Conservation (phyloP, 2,888 invertebrate genomes). For the Andrena camellia region DNA sequence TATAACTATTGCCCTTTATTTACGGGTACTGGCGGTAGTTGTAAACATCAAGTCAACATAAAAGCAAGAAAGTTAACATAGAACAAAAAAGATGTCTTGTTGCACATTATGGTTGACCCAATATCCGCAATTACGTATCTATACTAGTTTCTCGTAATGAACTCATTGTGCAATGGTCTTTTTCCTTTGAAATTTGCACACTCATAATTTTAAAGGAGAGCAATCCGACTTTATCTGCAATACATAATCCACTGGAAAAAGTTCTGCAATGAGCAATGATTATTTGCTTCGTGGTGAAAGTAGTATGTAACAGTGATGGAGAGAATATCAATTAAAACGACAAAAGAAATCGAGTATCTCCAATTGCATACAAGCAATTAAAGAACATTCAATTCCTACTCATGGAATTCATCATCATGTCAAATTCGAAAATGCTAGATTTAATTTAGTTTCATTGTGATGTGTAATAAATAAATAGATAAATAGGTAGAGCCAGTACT, state of each 20-base stretch:
- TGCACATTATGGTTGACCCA: too few species aligned
- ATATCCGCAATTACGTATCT: too few species aligned
- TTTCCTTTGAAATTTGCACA: not conserved
- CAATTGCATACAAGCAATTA: not conserved
- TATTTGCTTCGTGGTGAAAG: constrained; percentile 2
- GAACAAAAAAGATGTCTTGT: too few species aligned
- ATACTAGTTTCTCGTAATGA: too few species aligned
- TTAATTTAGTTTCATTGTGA: not conserved
- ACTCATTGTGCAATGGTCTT: not conserved
- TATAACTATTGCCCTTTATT: too few species aligned
- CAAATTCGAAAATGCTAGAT: too few species aligned
- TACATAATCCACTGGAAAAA: not conserved
- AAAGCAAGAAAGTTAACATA: too few species aligned
- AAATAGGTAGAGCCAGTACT: not conserved
- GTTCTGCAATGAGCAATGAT: not conserved
- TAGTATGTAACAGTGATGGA: not conserved
- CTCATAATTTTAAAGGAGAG: not conserved
- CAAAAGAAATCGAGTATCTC: not conserved
- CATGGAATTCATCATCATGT: not conserved
- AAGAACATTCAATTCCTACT: not conserved
- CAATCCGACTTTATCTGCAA: not conserved
- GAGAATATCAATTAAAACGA: constrained; percentile 7
- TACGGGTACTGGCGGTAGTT: too few species aligned
- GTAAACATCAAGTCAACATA: too few species aligned
- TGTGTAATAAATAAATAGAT: not conserved